Conservation (phyloP, 1,140 invertebrate species). For the Paracyclopina nana region DNA sequence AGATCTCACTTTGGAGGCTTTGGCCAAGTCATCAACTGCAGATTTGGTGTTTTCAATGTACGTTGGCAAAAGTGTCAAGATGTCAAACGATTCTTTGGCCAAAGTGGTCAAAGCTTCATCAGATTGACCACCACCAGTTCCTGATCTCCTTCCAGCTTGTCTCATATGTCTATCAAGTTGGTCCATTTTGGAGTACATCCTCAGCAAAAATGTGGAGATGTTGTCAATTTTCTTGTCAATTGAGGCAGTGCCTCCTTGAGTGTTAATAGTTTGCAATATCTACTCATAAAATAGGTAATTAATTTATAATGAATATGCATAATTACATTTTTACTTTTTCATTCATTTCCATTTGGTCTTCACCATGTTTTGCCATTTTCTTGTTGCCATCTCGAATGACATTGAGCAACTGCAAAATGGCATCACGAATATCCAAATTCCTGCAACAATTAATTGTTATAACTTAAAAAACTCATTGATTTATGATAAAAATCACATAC, state of each 20-base stretch:
- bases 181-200: constrained; percentile 9
- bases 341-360: neutral
- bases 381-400: constrained; percentile 12
- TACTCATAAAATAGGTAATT: too few relatives aligned
- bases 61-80: constrained; percentile 5
- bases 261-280: neutral
- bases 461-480: too few relatives aligned
- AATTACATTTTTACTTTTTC: neutral
- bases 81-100: constrained; percentile 9
- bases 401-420: constrained; percentile 13
- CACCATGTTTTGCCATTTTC: neutral
- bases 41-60: constrained; percentile 7
- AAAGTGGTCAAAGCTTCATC: constrained; percentile 4
- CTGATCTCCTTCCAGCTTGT: neutral
- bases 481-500: too few relatives aligned
- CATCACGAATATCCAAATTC: constrained; percentile 8
- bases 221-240: constrained; percentile 14
- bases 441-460: neutral
- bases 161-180: neutral
- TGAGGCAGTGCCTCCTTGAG: neutral
- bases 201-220: constrained; percentile 8
- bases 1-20: too few relatives aligned
- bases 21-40: neutral
- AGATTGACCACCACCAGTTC: neutral
- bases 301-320: too few relatives aligned